Conservation (phyloP, 2,113 vertebrate species). For the Forbesichthys papilliferus region DNA sequence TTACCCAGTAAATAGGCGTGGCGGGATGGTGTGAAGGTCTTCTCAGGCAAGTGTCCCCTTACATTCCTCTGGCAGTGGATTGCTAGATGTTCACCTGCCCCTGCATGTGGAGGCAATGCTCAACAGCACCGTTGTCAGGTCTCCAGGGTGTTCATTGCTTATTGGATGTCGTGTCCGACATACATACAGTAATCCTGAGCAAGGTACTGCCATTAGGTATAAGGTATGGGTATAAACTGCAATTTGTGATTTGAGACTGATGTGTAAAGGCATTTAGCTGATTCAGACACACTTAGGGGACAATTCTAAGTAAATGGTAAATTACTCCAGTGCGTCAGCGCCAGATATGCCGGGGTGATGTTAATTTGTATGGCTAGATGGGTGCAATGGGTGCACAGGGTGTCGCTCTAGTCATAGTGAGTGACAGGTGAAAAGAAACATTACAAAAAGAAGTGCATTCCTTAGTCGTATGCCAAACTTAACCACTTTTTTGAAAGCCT, state of each 20-base stretch:
- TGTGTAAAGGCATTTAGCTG: neutral
- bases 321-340: too few relatives aligned
- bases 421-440: too few relatives aligned
- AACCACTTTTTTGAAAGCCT: too few relatives aligned
- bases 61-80: constrained; percentile 44
- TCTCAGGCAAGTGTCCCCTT: constrained; percentile 16
- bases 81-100: neutral
- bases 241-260: constrained; percentile 18
- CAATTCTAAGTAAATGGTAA: too few relatives aligned
- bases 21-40: constrained; percentile 12
- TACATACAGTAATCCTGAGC: neutral
- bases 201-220: neutral
- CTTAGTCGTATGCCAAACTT: too few relatives aligned
- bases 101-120: constrained; percentile 36
- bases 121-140: constrained; percentile 32
- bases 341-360: too few relatives aligned
- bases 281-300: constrained; percentile 16
- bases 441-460: too few relatives aligned
- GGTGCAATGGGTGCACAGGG: too few relatives aligned
- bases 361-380: too few relatives aligned
- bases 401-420: too few relatives aligned
- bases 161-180: neutral
- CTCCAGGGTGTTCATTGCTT: constrained; percentile 24
- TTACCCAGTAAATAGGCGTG: constrained; percentile 56
- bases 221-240: neutral